Evolutionary conservation across 2,797 vertebrate genomes (phyloP), one percentile per base, ranked within the genome.

Genomic region (Microctenopoma steveboyesi): DNA sequence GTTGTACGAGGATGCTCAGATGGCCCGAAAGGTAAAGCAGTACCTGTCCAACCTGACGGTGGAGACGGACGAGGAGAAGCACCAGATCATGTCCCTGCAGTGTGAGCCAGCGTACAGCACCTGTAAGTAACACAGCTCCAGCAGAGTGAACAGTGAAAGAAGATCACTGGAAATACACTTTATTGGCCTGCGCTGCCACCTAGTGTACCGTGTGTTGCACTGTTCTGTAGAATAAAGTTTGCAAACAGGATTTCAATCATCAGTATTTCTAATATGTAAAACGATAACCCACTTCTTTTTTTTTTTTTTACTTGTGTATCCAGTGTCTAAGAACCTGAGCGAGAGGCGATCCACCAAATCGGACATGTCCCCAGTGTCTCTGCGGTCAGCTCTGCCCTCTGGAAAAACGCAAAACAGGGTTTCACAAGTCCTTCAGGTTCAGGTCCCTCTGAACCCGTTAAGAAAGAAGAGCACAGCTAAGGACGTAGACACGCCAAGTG

Each of bases 1-100:
- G 83, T 93, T 99, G 2, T 99, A 99, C 0, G 97, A 99, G 85
- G 98, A 99, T 14, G 98, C 98, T 1, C 98, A 98, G 83, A 99
- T 99, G 98, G 96, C 97, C 0, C 92, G 97, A 51, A 98, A 97
- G 88, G 98, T 99, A 69, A 98, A 97, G 88, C 98, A 99, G 84
- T 99, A 99, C 89, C 92, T 99, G 64, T 96, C 95, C 46, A 95
- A 98, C 91, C 92, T 98, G 76, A 93, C 84, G 0, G 96, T 98
- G 56, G 97, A 98, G 89, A 93, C 92, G 0, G 96, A 99, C 0
- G 98, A 99, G 69, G 97, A 99, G 37, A 98, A 96, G 64, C 95
- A 98, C 86, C 97, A 98, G 16, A 89, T 95, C 69, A 89, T 96
- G 94, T 99, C 97, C 0, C 83, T 99, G 69, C 97, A 97, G 88